Percentiles rank a stretch among this genome's conserved stretches.
Evolutionary conservation across 2,797 vertebrate species (phyloP).

Genomic region (Bufotes viridis): DNA sequence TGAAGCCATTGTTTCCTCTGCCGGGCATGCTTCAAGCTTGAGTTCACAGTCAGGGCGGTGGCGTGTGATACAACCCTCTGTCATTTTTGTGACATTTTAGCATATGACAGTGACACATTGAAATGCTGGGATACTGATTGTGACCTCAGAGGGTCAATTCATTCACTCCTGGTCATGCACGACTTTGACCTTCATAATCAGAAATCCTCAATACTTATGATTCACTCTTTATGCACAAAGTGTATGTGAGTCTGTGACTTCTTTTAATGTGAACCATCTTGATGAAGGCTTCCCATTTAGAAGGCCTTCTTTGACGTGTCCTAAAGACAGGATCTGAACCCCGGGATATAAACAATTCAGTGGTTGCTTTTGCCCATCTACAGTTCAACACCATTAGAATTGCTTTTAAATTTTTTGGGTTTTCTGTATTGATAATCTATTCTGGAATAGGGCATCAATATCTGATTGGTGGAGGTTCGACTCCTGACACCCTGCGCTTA

Average conservation of each 20-base stretch:
- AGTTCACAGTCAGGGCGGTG: conserved; percentile 55
- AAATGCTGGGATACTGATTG: conserved; percentile 24
- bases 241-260: neutral
- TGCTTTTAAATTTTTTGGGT: neutral
- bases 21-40: conserved; percentile 8
- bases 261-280: neutral
- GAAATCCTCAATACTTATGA: neutral
- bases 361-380: neutral
- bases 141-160: conserved; percentile 5
- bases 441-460: too few species aligned
- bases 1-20: conserved; percentile 42
- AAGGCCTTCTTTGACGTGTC: neutral
- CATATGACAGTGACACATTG: conserved; percentile 40
- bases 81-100: conserved; percentile 53
- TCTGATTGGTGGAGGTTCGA: too few species aligned
- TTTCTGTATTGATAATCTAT: too few species aligned
- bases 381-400: neutral
- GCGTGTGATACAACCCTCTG: conserved; percentile 45
- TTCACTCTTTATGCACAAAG: neutral
- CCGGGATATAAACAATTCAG: too few species aligned
- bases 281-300: neutral
- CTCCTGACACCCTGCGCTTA: too few species aligned
- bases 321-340: neutral
- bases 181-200: conserved; percentile 36
- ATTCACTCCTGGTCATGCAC: neutral